Percentiles rank a stretch among this genome's conserved stretches.
These are phyloP conservation scores for Stichodactyla mertensii DNA, from an alignment of 64 coral and sea anemone genomes.

Conservation along the genomic window DNA sequence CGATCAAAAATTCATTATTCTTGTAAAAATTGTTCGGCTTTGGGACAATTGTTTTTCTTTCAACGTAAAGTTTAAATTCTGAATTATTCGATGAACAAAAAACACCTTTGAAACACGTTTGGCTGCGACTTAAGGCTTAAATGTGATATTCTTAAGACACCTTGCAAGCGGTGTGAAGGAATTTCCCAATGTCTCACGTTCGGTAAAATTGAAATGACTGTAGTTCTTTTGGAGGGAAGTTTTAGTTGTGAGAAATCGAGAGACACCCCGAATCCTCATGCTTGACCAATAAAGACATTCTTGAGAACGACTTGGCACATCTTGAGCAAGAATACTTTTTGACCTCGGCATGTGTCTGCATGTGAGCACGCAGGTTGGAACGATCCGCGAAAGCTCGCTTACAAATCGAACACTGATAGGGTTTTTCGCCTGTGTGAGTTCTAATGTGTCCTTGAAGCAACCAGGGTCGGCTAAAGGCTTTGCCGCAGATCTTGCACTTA, in stretches of 20 bases:
- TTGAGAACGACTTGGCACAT: constrained; percentile 84
- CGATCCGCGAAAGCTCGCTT: constrained; percentile 94
- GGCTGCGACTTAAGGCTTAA: background rate
- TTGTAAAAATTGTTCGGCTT: background rate
- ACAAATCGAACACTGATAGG: constrained; percentile 83
- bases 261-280: constrained; percentile 70
- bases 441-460: constrained; percentile 90
- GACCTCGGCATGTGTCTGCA: constrained; percentile 93
- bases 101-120: background rate
- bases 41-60: background rate
- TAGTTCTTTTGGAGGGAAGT: background rate
- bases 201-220: background rate
- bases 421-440: constrained; percentile 97
- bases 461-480: constrained; percentile 97
- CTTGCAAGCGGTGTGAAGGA: background rate
- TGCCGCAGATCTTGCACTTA: constrained; percentile 94
- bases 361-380: constrained; percentile 90
- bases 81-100: background rate
- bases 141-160: background rate
- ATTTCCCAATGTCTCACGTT: background rate
- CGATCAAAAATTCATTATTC: background rate
- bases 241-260: background rate
- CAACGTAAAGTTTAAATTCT: background rate
- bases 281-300: constrained; percentile 91
- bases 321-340: constrained; percentile 93